A percentile compares a stretch with the other conserved stretches of the same genome.
Conservation (phyloP, 2,888 invertebrate species). For the Teleogryllus oceanicus region DNA sequence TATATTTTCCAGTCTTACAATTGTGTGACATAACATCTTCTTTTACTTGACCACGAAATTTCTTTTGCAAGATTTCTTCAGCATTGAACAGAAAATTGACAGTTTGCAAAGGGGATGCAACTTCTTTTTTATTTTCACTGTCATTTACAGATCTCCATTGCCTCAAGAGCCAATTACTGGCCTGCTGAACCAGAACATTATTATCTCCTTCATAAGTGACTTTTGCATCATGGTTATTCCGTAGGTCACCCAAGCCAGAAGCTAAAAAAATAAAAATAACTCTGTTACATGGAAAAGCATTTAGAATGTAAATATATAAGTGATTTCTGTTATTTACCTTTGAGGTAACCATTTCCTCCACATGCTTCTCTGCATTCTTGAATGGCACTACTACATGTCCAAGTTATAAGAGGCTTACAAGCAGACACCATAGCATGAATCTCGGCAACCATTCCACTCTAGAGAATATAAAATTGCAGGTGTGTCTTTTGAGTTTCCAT, state of each 20-base stretch:
- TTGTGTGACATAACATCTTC: constrained; percentile 38
- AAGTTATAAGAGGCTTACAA: constrained; percentile 68
- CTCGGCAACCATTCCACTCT: constrained; percentile 66
- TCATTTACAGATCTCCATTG: constrained; percentile 38
- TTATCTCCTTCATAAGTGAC: constrained; percentile 94
- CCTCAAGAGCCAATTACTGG: constrained; percentile 74
- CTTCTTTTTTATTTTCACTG: constrained; percentile 25
- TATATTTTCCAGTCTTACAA: constrained; percentile 32
- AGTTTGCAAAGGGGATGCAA: constrained; percentile 47
- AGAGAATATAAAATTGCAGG: constrained; percentile 31
- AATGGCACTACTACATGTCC: constrained; percentile 70
- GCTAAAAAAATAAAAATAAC: constrained; percentile 48
- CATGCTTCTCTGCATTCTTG: constrained; percentile 84
- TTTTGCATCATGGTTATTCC: constrained; percentile 83
- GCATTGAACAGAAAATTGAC: constrained; percentile 47
- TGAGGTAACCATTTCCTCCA: constrained; percentile 81
- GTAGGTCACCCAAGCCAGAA: constrained; percentile 78
- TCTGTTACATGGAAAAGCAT: background rate
- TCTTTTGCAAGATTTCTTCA: constrained; percentile 42
- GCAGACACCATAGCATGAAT: constrained; percentile 67
- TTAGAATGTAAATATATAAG: background rate
- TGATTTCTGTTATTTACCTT: constrained; percentile 49
- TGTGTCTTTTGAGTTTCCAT: background rate
- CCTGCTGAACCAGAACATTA: constrained; percentile 85
- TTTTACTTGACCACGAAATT: constrained; percentile 39